Evolutionary conservation across 92 coral and sea anemone species (phyloP), one percentile per base, ranked within the genome.

Genomic region (Epizoanthus illoricatus): DNA sequence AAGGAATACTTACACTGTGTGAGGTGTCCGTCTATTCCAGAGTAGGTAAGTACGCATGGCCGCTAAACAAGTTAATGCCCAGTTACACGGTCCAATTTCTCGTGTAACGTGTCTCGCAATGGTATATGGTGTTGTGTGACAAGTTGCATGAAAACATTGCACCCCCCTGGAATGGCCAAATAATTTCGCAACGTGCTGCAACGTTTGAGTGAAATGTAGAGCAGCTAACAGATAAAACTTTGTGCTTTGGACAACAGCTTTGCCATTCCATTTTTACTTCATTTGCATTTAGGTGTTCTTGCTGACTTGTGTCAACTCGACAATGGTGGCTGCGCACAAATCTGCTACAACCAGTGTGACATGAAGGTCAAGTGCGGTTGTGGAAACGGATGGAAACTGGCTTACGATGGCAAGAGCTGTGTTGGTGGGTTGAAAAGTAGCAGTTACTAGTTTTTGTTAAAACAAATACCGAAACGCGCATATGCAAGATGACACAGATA

Each of bases 11-110:
- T 7, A 86, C 92, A 24, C 56, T 97, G 78, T 97, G 99, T 41
- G 99, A 97, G 45, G 99, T 97, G 36, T 75, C 94, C 63, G 98
- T 97, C 4, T 91, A 91, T 65, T 91, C 99, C 17, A 88, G 99
- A 84, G 84, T 92, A 41, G 99, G 99, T 94, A 69, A 79, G 94
- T 24, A 9, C 58, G 24, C 69, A 3, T 18, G 8, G 11, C 69
- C 19, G 11, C 11, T 19, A 3, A 33, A 73, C n/a, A 33, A 1
- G 52, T 45, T 45, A 45, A 28, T 2, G 36, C 36, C 36, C 36
- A 1, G 36, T 28, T 28, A 28, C 36, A 28, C 2, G 36, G 36
- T 28, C 2, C 1, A 28, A 28, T 28, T 28, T 28, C 36, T 28
- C 36, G 36, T 28, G 36, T 28, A 28, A 28, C 36, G 0, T 28